Evolutionary conservation across 2,113 vertebrate species (phyloP).

Genomic region (Serilophus lunatus): DNA sequence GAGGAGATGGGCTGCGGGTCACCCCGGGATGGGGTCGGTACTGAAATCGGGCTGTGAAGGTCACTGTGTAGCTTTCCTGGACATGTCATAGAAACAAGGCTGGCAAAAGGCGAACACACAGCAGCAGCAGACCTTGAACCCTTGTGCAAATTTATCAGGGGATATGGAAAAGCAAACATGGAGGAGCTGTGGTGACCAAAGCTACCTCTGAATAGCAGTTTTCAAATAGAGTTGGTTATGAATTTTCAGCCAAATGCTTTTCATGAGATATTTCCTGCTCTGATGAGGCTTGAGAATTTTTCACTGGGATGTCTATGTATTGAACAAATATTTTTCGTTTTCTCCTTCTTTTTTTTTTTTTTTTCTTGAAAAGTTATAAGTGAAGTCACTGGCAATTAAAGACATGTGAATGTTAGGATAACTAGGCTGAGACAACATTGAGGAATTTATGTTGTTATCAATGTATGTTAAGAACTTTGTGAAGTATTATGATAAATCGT

Average conservation of each 20-base stretch:
- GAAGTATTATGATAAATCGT: not conserved
- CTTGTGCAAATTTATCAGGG: constrained; percentile 40
- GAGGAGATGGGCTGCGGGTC: not conserved
- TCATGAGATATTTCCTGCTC: not conserved
- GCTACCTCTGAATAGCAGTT: not conserved
- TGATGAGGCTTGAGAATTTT: not conserved
- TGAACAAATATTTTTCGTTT: not conserved
- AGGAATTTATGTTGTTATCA: not conserved
- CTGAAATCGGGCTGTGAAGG: not conserved
- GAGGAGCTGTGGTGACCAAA: not conserved
- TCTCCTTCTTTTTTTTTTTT: no score
- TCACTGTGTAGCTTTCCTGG: not conserved
- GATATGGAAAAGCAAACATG: constrained; percentile 34
- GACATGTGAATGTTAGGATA: not conserved
- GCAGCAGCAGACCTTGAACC: constrained; percentile 13
- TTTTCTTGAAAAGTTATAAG: not conserved
- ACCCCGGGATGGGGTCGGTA: not conserved
- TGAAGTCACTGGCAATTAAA: not conserved
- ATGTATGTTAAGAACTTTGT: not conserved
- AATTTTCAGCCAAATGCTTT: not conserved
- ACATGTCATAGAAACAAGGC: not conserved
- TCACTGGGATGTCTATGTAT: not conserved
- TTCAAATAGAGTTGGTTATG: not conserved
- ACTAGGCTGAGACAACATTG: not conserved
- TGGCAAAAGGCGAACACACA: not conserved